Evolutionary conservation across 1,140 invertebrate genomes (phyloP), one percentile per base, ranked within the genome.

Genomic region (Atopsyche davidsoni): DNA sequence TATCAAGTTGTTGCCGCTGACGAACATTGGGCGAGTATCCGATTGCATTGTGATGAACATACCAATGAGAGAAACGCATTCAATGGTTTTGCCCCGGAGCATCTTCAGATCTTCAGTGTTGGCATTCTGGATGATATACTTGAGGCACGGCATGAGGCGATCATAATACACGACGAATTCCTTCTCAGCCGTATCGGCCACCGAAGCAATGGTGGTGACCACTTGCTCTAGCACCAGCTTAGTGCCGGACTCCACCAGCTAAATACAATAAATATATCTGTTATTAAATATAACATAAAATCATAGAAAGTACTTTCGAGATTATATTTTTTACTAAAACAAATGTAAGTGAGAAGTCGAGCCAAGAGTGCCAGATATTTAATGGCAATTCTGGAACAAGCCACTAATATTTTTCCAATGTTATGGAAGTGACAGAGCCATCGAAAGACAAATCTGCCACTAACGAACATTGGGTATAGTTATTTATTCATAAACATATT

Each of bases 41-140:
- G n/a, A n/a, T n/a, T n/a, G n/a, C n/a, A n/a, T n/a, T 13, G 17
- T 10, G 9, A 14, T 11, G 36, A 23, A 59, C 63, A 49, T 44
- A 73, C 95, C 97, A 67, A 99, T 99, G 18, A 99, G 76, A 66
- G 93, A 97, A 22, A 99, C 93, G 66, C 97, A 99, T 70, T 99
- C 97, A 58, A 98, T 98, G 0, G 93, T 94, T 70, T 98, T 98
- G 49, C 85, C 96, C 39, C 96, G 77, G 3, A 98, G 75, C 64
- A 98, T 75, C 62, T 90, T 87, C 17, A 96, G 75, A 61, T 97
- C 91, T 17, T 85, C 79, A 1, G 83, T 83, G 53, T 82, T 92
- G 2, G 94, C 93, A 73, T 98, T 92, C 64, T 92, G 80, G 59
- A 98, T 96, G 32, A 99, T 98, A 63, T 92, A 98, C 68, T 98